Percentiles rank a stretch among this genome's conserved stretches.
Conservation (phyloP, 2,888 invertebrate genomes). For the Drosophila hamatofila region DNA sequence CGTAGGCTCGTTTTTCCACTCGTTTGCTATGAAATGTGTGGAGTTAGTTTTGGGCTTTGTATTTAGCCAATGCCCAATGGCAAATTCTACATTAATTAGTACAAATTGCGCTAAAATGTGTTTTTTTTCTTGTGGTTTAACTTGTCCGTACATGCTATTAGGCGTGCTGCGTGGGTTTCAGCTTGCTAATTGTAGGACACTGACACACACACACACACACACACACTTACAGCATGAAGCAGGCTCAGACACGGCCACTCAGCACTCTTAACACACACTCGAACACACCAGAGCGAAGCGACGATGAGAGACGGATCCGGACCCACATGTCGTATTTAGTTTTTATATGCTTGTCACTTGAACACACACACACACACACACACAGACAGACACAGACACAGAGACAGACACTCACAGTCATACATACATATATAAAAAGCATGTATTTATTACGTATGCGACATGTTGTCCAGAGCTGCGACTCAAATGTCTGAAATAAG, state of each 20-base stretch:
- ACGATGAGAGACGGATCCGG: constrained; percentile 23
- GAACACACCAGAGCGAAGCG: constrained; percentile 18
- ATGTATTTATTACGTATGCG: constrained; percentile 70
- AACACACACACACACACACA: constrained; percentile 27
- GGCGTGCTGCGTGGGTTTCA: constrained; percentile 40
- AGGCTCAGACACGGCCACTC: constrained; percentile 41
- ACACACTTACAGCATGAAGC: not conserved
- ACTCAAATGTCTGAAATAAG: constrained; percentile 46
- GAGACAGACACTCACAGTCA: constrained; percentile 3
- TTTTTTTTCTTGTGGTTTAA: not conserved
- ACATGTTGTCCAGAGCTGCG: constrained; percentile 42
- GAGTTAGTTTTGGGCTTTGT: constrained; percentile 4
- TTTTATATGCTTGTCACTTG: constrained; percentile 68
- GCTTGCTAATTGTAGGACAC: constrained; percentile 55
- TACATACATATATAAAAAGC: not conserved
- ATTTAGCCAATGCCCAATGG: constrained; percentile 80
- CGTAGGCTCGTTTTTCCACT: not conserved
- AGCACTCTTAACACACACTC: constrained; percentile 45
- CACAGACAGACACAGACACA: constrained; percentile 8
- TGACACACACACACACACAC: not conserved
- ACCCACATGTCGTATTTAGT: constrained; percentile 64
- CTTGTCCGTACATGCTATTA: constrained; percentile 45
- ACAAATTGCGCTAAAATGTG: constrained; percentile 64
- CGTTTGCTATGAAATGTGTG: not conserved
- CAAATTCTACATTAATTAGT: constrained; percentile 69